Conservation (phyloP, 1,140 invertebrate genomes). For the Drosophila kepulauana region DNA sequence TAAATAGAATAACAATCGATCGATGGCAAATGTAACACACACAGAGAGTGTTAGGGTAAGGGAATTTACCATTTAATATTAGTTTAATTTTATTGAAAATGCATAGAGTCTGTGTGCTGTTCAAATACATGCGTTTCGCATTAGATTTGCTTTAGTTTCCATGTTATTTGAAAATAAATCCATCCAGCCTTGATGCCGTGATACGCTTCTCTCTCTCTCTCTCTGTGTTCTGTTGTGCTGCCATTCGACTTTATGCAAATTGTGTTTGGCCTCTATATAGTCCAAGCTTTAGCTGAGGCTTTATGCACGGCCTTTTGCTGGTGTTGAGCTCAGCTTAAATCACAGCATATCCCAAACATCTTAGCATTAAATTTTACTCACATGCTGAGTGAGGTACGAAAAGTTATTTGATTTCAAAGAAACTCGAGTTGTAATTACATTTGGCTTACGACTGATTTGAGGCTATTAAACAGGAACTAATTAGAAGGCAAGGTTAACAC, state of each 20-base stretch:
- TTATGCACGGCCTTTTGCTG: neutral
- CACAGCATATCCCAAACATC: neutral
- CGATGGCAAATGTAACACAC: neutral
- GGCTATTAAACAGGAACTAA: neutral
- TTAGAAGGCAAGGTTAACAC: slow-evolving; percentile 3
- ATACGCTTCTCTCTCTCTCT: neutral
- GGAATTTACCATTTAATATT: slow-evolving; percentile 4
- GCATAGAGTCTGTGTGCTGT: neutral
- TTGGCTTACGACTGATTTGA: neutral
- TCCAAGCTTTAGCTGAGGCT: neutral
- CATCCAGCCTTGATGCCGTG: neutral
- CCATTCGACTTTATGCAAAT: slow-evolving; percentile 6
- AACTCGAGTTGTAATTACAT: neutral
- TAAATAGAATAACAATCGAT: slow-evolving; percentile 21
- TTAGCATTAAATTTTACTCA: neutral
- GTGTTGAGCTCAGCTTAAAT: neutral
- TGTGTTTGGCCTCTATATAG: neutral
- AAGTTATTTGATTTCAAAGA: neutral
- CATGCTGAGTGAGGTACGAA: neutral
- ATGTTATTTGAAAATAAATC: slow-evolving; percentile 11
- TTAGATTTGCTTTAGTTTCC: slow-evolving; percentile 2
- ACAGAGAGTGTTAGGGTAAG: neutral
- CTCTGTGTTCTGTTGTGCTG: neutral
- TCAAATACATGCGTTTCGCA: neutral
- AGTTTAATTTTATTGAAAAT: slow-evolving; percentile 11